Conservation (phyloP, 2,113 vertebrate species). For the Trinectes maculatus region DNA sequence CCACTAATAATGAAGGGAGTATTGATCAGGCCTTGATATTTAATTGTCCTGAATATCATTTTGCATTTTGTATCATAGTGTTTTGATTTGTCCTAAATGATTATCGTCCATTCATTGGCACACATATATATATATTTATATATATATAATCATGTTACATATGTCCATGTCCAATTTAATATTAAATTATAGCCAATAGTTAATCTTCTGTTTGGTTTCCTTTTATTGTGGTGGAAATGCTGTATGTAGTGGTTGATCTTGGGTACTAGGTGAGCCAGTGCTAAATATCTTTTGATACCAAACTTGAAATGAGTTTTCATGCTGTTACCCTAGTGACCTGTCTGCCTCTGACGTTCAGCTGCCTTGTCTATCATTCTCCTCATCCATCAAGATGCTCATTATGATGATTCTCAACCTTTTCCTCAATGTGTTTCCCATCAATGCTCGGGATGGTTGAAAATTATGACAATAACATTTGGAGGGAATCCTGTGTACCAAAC, state of each 20-base stretch:
- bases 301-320: background rate
- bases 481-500: background rate
- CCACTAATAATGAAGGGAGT: conserved; percentile 2
- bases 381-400: background rate
- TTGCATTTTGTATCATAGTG: conserved; percentile 3
- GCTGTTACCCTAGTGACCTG: background rate
- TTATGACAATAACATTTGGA: background rate
- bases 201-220: background rate
- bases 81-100: background rate
- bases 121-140: no score
- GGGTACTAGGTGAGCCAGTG: background rate
- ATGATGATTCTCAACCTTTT: background rate
- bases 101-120: conserved; percentile 9
- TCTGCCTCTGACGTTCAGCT: conserved; percentile 9
- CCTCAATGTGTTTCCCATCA: background rate
- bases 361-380: background rate
- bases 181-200: conserved; percentile 32
- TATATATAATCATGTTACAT: conserved; percentile 21
- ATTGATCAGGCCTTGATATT: conserved; percentile 11
- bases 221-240: conserved; percentile 1
- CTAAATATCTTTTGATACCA: background rate
- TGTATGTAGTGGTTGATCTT: background rate
- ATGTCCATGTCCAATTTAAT: conserved; percentile 22
- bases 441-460: background rate
- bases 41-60: conserved; percentile 16